Evolutionary conservation across 2,113 vertebrate species (phyloP).

Genomic region (Azemiops feae): DNA sequence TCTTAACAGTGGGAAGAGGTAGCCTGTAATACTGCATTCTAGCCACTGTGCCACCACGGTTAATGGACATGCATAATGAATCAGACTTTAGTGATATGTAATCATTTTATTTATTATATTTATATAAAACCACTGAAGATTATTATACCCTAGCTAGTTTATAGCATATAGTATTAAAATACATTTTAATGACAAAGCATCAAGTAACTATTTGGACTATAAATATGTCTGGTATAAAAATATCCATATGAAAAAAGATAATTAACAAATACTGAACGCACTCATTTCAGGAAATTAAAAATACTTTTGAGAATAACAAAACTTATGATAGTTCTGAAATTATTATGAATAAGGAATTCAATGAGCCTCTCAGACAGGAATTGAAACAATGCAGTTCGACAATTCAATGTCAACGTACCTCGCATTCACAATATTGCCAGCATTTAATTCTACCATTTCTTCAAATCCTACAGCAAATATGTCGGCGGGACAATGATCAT

Average conservation of each 20-base stretch:
- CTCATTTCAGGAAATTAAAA: background rate
- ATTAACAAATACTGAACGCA: background rate
- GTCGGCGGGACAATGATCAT: constrained; percentile 69
- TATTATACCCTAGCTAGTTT: background rate
- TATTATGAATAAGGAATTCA: background rate
- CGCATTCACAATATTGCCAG: constrained; percentile 81
- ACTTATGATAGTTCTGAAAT: background rate
- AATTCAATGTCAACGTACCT: constrained; percentile 59
- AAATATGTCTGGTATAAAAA: background rate
- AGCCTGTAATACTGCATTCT: background rate
- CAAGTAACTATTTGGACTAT: background rate
- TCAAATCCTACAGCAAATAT: constrained; percentile 82
- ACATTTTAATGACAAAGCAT: background rate
- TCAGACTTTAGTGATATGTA: background rate
- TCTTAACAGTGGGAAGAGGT: background rate
- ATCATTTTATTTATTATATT: background rate
- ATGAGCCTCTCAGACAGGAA: background rate
- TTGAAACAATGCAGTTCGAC: background rate
- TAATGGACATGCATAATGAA: background rate
- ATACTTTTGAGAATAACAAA: background rate
- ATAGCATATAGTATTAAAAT: background rate
- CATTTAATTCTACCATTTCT: constrained; percentile 82
- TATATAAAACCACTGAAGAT: constrained; percentile 8
- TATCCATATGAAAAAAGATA: background rate
- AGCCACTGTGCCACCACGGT: background rate